These are phyloP conservation scores for Turdus rufiventris DNA, from an alignment of 2,113 vertebrate genomes.

Conservation along the genomic window DNA sequence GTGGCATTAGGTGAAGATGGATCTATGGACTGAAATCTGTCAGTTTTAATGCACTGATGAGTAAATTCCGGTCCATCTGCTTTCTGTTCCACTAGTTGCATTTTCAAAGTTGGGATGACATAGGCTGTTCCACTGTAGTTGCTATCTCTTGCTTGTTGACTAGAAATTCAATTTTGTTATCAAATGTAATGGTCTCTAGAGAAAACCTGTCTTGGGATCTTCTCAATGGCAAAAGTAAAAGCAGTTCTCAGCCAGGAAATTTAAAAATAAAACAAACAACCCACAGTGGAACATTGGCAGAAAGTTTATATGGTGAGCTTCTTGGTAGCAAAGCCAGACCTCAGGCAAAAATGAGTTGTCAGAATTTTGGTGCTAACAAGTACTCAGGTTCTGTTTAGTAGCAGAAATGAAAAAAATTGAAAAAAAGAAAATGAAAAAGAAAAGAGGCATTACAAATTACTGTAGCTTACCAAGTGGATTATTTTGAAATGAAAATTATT, in stretches of 20 bases:
- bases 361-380: neutral
- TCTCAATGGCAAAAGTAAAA: neutral
- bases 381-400: neutral
- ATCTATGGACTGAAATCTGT: neutral
- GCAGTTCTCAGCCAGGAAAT: neutral
- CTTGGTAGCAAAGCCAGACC: neutral
- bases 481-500: neutral
- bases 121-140: neutral
- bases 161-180: neutral
- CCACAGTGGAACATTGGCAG: neutral
- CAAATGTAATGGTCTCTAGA: neutral
- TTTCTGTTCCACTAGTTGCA: neutral
- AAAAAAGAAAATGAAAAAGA: too few species aligned
- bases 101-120: neutral
- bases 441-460: neutral
- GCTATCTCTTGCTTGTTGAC: neutral
- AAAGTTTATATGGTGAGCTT: neutral
- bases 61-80: neutral
- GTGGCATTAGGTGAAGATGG: neutral
- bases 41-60: neutral
- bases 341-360: neutral
- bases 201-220: neutral
- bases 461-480: neutral
- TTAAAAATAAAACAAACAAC: neutral
- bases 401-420: neutral